Conservation (phyloP, 2,888 invertebrate genomes). For the Prenolepis imparis region DNA sequence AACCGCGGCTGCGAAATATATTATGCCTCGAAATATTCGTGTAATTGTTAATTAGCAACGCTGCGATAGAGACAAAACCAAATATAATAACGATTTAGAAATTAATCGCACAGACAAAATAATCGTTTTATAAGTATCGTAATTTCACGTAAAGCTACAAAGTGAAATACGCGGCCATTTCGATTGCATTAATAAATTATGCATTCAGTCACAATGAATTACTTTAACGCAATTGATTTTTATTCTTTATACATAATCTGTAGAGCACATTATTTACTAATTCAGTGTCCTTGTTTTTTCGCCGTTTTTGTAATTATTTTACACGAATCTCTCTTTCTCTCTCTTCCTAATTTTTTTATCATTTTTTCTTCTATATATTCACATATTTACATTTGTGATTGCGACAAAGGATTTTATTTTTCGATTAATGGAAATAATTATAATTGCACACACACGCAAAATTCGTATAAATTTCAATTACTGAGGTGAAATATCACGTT, state of each 20-base stretch:
- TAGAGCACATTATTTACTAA: neutral
- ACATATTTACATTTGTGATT: neutral
- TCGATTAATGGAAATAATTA: constrained; percentile 24
- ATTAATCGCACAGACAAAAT: neutral
- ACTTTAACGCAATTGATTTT: neutral
- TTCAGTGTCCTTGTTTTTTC: neutral
- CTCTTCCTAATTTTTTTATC: neutral
- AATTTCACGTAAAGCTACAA: constrained; percentile 14
- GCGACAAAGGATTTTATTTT: neutral
- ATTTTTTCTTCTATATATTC: neutral
- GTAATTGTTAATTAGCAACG: neutral
- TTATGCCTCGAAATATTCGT: neutral
- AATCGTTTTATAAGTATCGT: constrained; percentile 7
- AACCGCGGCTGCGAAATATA: neutral
- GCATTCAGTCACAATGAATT: constrained; percentile 1
- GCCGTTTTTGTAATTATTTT: neutral
- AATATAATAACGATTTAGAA: constrained; percentile 6
- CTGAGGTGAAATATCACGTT: constrained; percentile 14
- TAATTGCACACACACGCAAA: constrained; percentile 10
- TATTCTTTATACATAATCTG: neutral
- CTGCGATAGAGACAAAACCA: neutral
- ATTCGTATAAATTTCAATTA: constrained; percentile 18
- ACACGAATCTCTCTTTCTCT: neutral
- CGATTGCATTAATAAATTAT: constrained; percentile 8
- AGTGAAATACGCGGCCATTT: neutral